Base-by-base conservation (phyloP, 2,113 vertebrate genomes). In the Zapus hudsonius region DNA sequence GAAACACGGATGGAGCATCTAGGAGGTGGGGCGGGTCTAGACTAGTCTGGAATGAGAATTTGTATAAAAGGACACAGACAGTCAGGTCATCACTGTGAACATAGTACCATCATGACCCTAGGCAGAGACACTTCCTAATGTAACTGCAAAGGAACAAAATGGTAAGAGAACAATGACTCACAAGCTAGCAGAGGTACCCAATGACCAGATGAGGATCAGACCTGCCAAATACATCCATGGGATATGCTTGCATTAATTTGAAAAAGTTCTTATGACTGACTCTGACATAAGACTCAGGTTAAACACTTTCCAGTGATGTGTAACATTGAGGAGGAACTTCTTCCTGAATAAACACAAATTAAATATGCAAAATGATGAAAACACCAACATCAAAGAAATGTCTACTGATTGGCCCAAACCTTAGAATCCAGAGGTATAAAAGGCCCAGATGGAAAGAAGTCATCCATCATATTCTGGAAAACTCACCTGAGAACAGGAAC, bases 381-480 rank as follows among this genome's bases (percentile, higher is more conserved):
- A 89, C n/a, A n/a, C n/a, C 47, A 90, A 36, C 10, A 67, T 87
- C 7, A 63, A 90, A 36, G 33, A 85, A 81, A 72, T 55, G 8
- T n/a, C 1, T 81, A 1, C 16, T 47, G 23, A 88, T 93, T 91
- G 73, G 91, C 22, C 6, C 57, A 55, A 20, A 27, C 31, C 16
- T 72, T 9, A 33, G 11, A 59, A 38, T 23, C 17, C 73, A 22
- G 1, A 4, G 2, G 40, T 76, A 89, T 83, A 91, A 84, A 91
- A 84, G 47, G 47, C 23, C 61, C 36, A 59, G 44, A 15, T 4
- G 16, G 52, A 52, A 52, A 52, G 52, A 52, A 52, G 52, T 12
- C 52, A 52, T 52, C 11, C 55, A 0, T 7, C 55, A 79, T 22
- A 93, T 23, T 78, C 33, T 36, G 8, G 17, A 31, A 55, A 84